Evolutionary conservation across 2,113 vertebrate species (phyloP).

Genomic region (Butorides virescens): DNA sequence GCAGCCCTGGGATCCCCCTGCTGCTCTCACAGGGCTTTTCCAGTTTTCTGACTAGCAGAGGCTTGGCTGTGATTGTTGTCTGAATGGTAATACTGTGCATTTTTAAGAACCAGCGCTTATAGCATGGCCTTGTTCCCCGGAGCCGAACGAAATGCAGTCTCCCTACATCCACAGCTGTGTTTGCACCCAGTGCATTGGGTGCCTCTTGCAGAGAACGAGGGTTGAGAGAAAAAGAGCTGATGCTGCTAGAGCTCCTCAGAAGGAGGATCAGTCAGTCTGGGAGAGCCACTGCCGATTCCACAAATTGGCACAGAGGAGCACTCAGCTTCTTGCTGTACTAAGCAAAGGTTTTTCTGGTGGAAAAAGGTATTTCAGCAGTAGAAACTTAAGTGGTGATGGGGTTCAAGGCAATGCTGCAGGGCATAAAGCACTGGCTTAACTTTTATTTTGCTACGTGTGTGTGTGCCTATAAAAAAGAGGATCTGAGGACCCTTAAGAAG

Average conservation of each 20-base stretch:
- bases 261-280: neutral
- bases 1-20: neutral
- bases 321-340: neutral
- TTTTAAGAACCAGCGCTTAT: neutral
- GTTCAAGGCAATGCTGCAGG: neutral
- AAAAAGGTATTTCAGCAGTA: neutral
- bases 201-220: accelerated
- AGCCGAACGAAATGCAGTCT: neutral
- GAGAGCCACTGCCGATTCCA: neutral
- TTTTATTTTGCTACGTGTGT: neutral
- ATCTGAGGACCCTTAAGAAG: neutral
- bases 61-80: neutral
- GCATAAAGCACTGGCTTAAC: neutral
- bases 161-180: neutral
- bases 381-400: neutral
- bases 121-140: neutral
- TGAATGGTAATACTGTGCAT: neutral
- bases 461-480: neutral
- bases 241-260: neutral
- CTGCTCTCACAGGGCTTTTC: neutral
- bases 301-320: neutral
- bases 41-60: neutral
- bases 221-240: neutral
- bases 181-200: neutral
- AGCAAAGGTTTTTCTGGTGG: neutral